These are phyloP conservation scores for Oryzias celebensis DNA, from an alignment of 2,113 vertebrate genomes.

Conservation along the genomic window DNA sequence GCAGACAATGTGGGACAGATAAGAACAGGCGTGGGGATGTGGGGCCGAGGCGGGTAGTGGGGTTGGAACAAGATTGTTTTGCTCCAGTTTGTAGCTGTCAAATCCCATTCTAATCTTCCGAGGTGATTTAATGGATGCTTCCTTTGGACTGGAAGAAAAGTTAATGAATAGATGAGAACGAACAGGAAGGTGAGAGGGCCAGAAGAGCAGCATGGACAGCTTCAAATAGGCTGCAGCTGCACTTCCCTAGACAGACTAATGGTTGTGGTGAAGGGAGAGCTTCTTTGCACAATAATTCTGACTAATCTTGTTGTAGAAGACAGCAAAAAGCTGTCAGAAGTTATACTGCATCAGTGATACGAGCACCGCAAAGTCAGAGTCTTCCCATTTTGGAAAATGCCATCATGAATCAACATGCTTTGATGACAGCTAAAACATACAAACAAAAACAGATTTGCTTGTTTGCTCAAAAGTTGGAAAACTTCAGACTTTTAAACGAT, in stretches of 20 bases:
- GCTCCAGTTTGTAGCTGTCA: slow-evolving; percentile 71
- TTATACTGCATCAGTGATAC: slow-evolving; percentile 56
- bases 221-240: slow-evolving; percentile 18
- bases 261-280: slow-evolving; percentile 35
- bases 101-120: slow-evolving; percentile 46
- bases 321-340: slow-evolving; percentile 65
- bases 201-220: slow-evolving; percentile 26
- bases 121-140: slow-evolving; percentile 61
- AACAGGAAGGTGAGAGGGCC: slow-evolving; percentile 61
- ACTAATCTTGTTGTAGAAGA: slow-evolving; percentile 52
- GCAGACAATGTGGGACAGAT: slow-evolving; percentile 62
- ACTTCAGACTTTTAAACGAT: neutral
- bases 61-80: slow-evolving; percentile 59
- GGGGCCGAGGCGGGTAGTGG: slow-evolving; percentile 19
- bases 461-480: neutral
- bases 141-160: slow-evolving; percentile 40
- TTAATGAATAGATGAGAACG: slow-evolving; percentile 52
- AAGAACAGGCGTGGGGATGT: slow-evolving; percentile 42
- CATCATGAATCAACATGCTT: slow-evolving; percentile 48
- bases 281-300: slow-evolving; percentile 61
- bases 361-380: slow-evolving; percentile 43
- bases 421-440: neutral
- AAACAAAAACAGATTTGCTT: slow-evolving; percentile 27
- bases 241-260: slow-evolving; percentile 28
- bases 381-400: slow-evolving; percentile 49